Percentiles rank a stretch among this genome's conserved stretches.
Evolutionary conservation across 2,797 vertebrate genomes (phyloP).

Genomic region (Bradypodion pumilum): DNA sequence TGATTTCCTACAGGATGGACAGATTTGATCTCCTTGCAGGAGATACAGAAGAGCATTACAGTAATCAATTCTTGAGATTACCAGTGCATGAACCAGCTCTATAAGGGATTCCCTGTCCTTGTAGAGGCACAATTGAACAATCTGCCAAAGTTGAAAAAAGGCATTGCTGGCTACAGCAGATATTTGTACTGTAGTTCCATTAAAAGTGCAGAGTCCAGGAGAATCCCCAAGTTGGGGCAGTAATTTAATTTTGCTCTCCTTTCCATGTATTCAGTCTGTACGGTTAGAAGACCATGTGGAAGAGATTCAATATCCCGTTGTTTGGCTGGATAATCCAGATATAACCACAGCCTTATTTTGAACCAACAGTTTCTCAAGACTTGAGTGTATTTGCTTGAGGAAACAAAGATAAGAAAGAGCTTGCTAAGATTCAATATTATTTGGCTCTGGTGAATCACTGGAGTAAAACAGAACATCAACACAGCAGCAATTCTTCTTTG

Average conservation of each 20-base stretch:
- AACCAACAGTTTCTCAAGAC: not conserved
- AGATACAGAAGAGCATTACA: no score
- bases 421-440: not conserved
- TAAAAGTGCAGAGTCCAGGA: no score
- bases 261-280: not conserved
- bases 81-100: no score
- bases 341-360: accelerated
- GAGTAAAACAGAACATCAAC: not conserved
- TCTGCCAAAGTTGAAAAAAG: no score
- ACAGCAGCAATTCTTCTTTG: not conserved
- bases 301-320: not conserved
- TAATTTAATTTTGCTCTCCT: not conserved
- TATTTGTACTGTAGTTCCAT: no score
- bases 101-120: no score
- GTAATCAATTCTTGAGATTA: no score
- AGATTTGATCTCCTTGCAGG: no score
- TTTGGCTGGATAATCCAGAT: not conserved
- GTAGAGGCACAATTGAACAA: no score
- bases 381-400: not conserved
- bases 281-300: not conserved
- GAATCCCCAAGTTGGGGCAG: no score
- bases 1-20: no score
- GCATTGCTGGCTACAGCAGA: no score
- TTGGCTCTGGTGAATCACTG: not conserved
- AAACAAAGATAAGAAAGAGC: not conserved